Percentiles rank a stretch among this genome's conserved stretches.
phyloP scores from a whole-genome alignment of 2,113 vertebrate species.

The Brachypteracias leptosomus region DNA sequence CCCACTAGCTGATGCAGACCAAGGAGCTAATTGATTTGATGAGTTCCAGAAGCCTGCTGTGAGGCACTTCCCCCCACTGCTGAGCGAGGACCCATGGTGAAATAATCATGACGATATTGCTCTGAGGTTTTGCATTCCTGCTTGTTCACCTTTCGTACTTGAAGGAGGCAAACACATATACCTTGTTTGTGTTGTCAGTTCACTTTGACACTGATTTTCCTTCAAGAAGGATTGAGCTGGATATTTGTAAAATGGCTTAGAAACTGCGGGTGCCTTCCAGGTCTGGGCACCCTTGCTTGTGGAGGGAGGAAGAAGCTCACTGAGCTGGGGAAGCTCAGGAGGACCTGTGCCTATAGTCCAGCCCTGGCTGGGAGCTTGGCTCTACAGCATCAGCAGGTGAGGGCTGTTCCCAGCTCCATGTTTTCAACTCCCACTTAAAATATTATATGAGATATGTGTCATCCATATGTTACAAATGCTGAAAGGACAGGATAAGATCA shows the following conservation, averaged over 20 bases:
- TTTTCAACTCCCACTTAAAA: neutral
- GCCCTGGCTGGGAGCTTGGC: neutral
- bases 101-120: neutral
- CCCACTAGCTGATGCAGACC: neutral
- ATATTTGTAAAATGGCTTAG: neutral
- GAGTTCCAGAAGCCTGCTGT: neutral
- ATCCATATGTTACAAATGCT: neutral
- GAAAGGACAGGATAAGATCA: neutral
- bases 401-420: neutral
- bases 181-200: neutral
- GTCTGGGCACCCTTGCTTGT: neutral
- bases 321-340: neutral
- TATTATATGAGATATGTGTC: rapidly evolving
- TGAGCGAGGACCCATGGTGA: neutral
- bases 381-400: neutral
- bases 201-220: rapidly evolving
- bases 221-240: neutral
- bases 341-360: neutral
- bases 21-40: neutral
- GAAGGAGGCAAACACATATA: neutral
- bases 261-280: neutral
- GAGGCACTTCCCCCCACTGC: neutral
- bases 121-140: neutral
- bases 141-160: rapidly evolving
- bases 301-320: neutral